These are phyloP conservation scores for Serripes groenlandicus DNA, from an alignment of 2,888 invertebrate genomes.

Conservation along the genomic window DNA sequence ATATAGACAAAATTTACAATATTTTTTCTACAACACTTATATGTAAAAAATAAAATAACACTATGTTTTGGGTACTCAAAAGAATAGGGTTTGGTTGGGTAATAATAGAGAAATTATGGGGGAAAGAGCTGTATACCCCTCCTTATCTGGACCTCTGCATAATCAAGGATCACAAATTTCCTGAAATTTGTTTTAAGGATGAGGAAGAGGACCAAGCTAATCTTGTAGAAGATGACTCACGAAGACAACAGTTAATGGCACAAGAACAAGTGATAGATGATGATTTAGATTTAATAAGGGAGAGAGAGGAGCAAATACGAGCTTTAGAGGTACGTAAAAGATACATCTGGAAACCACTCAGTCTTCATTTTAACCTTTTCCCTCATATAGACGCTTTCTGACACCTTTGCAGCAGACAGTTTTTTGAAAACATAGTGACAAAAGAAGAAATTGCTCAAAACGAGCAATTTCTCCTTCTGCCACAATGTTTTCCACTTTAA, in stretches of 20 bases:
- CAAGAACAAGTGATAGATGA: constrained; percentile 84
- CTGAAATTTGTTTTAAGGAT: constrained; percentile 68
- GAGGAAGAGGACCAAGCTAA: constrained; percentile 85
- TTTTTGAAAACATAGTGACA: not conserved
- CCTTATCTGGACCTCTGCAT: no score
- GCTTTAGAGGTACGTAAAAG: constrained; percentile 90
- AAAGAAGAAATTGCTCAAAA: not conserved
- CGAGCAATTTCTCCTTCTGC: not conserved
- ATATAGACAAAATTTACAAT: no score
- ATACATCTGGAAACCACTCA: not conserved
- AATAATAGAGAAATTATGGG: no score
- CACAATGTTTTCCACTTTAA: not conserved
- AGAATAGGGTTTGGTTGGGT: no score
- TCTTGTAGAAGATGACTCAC: constrained; percentile 79
- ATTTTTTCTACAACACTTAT: no score
- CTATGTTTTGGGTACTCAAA: no score
- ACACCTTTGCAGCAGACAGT: not conserved
- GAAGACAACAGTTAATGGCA: constrained; percentile 81
- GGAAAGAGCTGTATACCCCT: no score
- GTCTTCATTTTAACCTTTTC: no score
- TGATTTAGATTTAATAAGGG: constrained; percentile 90
- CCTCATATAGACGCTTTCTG: no score
- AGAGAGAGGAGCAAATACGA: constrained; percentile 92
- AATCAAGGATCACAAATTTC: not conserved
- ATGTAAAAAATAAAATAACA: no score